A percentile compares a stretch with the other conserved stretches of the same genome.
Conservation (phyloP, 2,888 invertebrate species). For the Herminia tarsipennalis region DNA sequence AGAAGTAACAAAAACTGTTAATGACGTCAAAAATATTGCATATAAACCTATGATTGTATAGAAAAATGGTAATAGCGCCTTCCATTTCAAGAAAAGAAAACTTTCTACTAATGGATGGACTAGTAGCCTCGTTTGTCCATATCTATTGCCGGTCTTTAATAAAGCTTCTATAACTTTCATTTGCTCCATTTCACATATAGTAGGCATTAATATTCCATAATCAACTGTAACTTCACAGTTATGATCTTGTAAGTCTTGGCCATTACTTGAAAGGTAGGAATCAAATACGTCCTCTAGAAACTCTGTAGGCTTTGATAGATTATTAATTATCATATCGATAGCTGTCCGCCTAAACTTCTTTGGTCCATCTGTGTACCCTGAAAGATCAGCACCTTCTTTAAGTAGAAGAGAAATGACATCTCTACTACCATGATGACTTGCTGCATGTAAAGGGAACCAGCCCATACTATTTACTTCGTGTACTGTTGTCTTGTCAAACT, state of each 20-base stretch:
- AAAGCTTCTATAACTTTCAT: conserved; percentile 85
- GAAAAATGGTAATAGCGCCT: conserved; percentile 81
- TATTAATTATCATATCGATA: conserved; percentile 82
- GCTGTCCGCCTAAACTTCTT: conserved; percentile 74
- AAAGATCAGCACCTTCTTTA: conserved; percentile 77
- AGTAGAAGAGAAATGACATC: conserved; percentile 80
- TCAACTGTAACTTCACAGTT: conserved; percentile 80
- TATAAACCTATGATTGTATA: conserved; percentile 81
- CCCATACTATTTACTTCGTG: conserved; percentile 72
- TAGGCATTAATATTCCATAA: conserved; percentile 79
- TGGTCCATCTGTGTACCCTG: conserved; percentile 70
- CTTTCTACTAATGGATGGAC: conserved; percentile 86
- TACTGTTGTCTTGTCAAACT: conserved; percentile 70
- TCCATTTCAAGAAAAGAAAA: conserved; percentile 85
- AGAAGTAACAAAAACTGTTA: conserved; percentile 78
- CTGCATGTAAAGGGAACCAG: conserved; percentile 71
- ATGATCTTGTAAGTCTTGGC: conserved; percentile 59
- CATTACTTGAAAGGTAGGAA: conserved; percentile 78
- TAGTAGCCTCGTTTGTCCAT: conserved; percentile 75
- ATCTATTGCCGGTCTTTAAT: conserved; percentile 81
- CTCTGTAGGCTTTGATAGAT: conserved; percentile 79
- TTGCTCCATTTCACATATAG: conserved; percentile 75
- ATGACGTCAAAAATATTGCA: conserved; percentile 75
- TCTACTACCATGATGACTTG: conserved; percentile 85
- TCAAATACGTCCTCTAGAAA: conserved; percentile 83